Conservation (phyloP, 2,113 vertebrate species). For the Dascyllus trimaculatus region DNA sequence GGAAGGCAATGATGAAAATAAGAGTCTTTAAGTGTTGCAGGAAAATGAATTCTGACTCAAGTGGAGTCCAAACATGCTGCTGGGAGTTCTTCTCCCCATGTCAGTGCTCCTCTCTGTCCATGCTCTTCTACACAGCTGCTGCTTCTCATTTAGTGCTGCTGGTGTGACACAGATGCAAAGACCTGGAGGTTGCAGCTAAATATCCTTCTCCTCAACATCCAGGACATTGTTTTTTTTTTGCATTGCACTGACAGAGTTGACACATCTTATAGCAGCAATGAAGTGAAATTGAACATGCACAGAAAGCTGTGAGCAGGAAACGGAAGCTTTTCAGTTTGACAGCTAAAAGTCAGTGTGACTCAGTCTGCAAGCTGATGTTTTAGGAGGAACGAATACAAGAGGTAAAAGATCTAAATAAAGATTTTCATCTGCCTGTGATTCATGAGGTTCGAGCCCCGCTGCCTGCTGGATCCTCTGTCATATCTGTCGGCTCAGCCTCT, state of each 20-base stretch:
- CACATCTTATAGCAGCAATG: background rate
- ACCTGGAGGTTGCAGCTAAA: conserved; percentile 5
- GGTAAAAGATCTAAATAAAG: background rate
- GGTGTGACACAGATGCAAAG: background rate
- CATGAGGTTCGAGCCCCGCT: background rate
- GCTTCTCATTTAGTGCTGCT: background rate
- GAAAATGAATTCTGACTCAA: background rate
- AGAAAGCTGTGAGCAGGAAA: background rate
- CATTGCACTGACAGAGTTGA: background rate
- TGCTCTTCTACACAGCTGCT: background rate
- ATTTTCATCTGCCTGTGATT: background rate
- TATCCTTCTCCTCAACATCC: conserved; percentile 12
- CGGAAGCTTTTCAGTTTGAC: background rate
- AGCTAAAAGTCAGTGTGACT: background rate
- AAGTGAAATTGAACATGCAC: conserved; percentile 14
- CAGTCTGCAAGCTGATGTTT: background rate
- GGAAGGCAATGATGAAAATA: background rate
- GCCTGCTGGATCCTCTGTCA: conserved; percentile 54
- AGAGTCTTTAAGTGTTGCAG: background rate
- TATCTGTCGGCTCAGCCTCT: conserved; percentile 66
- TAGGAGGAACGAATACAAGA: background rate
- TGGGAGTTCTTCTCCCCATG: background rate
- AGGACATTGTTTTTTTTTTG: conserved; percentile 3
- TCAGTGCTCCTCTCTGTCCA: background rate
- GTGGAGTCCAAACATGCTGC: background rate